A percentile compares a stretch with the other conserved stretches of the same genome.
Evolutionary conservation across 1,140 invertebrate genomes (phyloP).

Genomic region (Megalopta genalis): DNA sequence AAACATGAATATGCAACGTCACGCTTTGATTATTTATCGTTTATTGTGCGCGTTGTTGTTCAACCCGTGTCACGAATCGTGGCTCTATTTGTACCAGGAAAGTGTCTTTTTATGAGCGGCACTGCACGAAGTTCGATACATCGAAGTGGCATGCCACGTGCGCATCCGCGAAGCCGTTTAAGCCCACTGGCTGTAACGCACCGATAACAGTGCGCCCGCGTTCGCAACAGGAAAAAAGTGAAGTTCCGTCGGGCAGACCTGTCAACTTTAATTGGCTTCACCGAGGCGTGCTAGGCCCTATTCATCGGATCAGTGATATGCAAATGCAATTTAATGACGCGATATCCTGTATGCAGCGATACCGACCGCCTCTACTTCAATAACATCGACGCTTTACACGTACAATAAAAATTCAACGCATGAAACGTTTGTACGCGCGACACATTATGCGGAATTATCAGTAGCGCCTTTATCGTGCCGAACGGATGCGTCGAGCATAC

Average conservation of each 20-base stretch:
- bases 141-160: constrained; percentile 39
- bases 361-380: constrained; percentile 44
- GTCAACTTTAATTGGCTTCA: constrained; percentile 75
- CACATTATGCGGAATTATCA: constrained; percentile 33
- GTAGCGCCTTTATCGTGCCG: neutral
- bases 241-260: constrained; percentile 60
- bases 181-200: constrained; percentile 52
- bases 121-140: constrained; percentile 41
- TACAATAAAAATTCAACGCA: constrained; percentile 34
- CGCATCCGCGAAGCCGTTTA: constrained; percentile 45
- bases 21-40: constrained; percentile 54
- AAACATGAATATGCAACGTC: constrained; percentile 55
- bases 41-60: constrained; percentile 37
- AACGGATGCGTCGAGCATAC: neutral
- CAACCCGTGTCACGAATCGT: constrained; percentile 20
- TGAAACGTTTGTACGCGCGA: constrained; percentile 7
- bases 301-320: constrained; percentile 74
- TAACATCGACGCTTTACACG: constrained; percentile 42
- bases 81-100: constrained; percentile 45
- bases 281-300: constrained; percentile 66
- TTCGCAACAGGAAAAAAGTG: constrained; percentile 27
- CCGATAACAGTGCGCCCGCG: constrained; percentile 53
- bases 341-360: constrained; percentile 66
- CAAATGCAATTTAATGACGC: constrained; percentile 76
- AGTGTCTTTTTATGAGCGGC: constrained; percentile 35